phyloP scores from a whole-genome alignment of 2,113 vertebrate genomes.

The Orthochromis indermauri region DNA sequence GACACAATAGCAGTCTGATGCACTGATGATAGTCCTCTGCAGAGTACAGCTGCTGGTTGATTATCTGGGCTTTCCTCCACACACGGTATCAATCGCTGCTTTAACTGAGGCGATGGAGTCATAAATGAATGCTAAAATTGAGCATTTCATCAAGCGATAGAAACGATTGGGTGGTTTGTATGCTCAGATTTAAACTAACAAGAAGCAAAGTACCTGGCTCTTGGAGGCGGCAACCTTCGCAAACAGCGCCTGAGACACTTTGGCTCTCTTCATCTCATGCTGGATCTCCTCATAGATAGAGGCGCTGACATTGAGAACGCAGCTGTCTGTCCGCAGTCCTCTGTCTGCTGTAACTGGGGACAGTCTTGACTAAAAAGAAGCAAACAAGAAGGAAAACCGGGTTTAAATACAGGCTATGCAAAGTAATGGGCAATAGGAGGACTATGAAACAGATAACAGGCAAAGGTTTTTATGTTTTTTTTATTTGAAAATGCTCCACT shows the following conservation, averaged over 20 bases:
- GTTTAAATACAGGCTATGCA: background rate
- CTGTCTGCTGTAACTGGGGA: constrained; percentile 53
- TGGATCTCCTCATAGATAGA: constrained; percentile 69
- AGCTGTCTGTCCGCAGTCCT: constrained; percentile 57
- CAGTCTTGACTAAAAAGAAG: constrained; percentile 47
- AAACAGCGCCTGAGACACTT: constrained; percentile 66
- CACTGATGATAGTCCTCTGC: constrained; percentile 59
- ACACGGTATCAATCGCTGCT: constrained; percentile 5
- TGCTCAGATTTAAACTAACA: background rate
- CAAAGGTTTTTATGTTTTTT: background rate
- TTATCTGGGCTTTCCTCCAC: constrained; percentile 51
- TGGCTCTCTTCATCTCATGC: constrained; percentile 69
- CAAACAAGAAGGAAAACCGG: background rate
- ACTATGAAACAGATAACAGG: background rate
- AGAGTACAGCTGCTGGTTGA: constrained; percentile 59
- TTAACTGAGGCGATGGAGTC: constrained; percentile 13
- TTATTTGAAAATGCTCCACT: background rate
- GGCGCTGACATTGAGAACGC: constrained; percentile 50
- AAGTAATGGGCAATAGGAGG: background rate
- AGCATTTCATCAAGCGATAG: background rate
- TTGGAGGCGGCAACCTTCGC: constrained; percentile 66
- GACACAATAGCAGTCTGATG: constrained; percentile 62
- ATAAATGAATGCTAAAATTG: constrained; percentile 8
- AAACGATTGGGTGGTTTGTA: background rate
- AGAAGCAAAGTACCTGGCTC: constrained; percentile 55